Base-by-base conservation (phyloP, 2,113 vertebrate genomes). In the Conger conger region DNA sequence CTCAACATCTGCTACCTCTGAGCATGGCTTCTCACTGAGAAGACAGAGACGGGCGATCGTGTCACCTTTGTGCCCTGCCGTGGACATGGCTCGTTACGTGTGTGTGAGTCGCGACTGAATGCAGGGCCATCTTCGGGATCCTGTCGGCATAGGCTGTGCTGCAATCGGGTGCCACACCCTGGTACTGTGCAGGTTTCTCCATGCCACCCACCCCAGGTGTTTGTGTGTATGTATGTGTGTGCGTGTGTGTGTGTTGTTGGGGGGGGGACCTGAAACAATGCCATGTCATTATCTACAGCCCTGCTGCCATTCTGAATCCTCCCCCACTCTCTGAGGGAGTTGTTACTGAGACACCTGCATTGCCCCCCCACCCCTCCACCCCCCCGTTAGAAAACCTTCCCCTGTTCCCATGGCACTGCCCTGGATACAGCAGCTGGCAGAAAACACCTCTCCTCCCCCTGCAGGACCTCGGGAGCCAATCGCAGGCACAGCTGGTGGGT, bases 341-440 rank as follows among this genome's bases (percentile, higher is more conserved):
- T 89, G 86, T 92, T 94, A 92, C 89, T 90, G 13, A 86, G 88
- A 88, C 92, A 93, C 90, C 90, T 92, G 89, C 91, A 88, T 86
- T 88, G 88, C 84, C 89, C 85, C 87, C 86, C 23, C 73, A 7
- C 60, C 73, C 53, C 77, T 76, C 80, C 50, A 57, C 27, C 76
- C 76, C 79, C 35, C 33, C 78, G n/a, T 84, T 73, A 18, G 11
- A 76, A 27, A 50, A 36, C 37, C 54, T 45, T 53, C 78, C 35
- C 45, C 45, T 15, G 45, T 50, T 77, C 35, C 79, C 40, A 23
- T 60, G 45, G 54, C 45, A 57, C n/a, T 57, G 33, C 37, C 82
- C 50, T 80, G 38, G 27, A 20, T n/a, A 73, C 68, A 73, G 68
- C 68, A 73, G 27, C n/a, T 73, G 68, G 68, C 68, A 73, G 68